Evolutionary conservation across 2,888 invertebrate species (phyloP).

Genomic region (Drosophila cognata): DNA sequence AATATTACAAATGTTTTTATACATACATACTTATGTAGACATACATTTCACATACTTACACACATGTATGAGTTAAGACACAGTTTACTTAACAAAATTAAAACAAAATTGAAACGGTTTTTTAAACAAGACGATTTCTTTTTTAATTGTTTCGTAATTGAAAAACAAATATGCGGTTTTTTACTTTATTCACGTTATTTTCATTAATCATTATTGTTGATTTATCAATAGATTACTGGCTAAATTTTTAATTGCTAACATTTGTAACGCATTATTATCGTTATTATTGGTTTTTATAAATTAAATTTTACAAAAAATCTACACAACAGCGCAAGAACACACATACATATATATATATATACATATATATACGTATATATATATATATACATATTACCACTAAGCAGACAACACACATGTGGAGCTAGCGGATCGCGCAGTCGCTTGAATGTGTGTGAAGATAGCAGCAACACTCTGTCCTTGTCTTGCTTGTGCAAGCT

Average conservation of each 20-base stretch:
- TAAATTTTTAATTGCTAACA: conserved; percentile 59
- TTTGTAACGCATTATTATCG: conserved; percentile 49
- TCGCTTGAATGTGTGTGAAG: neutral
- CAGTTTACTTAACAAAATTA: neutral
- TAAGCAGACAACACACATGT: neutral
- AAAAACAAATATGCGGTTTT: conserved; percentile 2
- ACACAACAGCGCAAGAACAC: conserved; percentile 35
- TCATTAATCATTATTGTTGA: conserved; percentile 59
- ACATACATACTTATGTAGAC: neutral
- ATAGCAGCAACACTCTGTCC: neutral
- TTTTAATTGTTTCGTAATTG: neutral
- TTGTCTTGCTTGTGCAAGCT: neutral
- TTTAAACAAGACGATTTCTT: neutral
- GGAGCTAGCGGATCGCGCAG: neutral
- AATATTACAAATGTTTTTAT: neutral
- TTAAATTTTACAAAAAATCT: conserved; percentile 34
- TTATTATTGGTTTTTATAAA: conserved; percentile 39
- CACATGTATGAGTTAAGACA: too few relatives aligned
- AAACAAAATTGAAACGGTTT: neutral
- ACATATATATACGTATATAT: conserved; percentile 1
- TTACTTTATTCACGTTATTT: conserved; percentile 35
- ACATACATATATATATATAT: neutral
- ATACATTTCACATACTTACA: neutral
- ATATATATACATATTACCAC: conserved; percentile 3
- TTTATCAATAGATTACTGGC: conserved; percentile 58